Percentiles rank a stretch among this genome's conserved stretches.
Conservation (phyloP, 2,113 vertebrate genomes). For the Trematocara marginatum region DNA sequence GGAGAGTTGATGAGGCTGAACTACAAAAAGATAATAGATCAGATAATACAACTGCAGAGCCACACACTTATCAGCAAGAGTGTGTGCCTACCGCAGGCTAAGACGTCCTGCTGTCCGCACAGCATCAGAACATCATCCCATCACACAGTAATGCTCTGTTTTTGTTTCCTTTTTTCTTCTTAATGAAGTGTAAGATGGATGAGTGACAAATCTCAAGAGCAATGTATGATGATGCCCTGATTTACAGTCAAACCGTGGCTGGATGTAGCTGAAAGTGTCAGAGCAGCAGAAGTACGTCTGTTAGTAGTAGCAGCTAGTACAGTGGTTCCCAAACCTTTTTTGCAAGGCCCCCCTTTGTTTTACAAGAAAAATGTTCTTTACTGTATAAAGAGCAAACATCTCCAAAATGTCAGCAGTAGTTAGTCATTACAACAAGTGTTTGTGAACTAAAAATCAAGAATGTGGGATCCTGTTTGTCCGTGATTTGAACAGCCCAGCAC, state of each 20-base stretch:
- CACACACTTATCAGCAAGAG: background rate
- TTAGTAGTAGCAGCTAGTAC: background rate
- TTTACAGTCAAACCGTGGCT: background rate
- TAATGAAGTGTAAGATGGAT: slow-evolving; percentile 23
- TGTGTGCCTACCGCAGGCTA: slow-evolving; percentile 10
- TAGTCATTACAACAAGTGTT: no score
- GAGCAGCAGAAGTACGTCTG: background rate
- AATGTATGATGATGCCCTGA: background rate
- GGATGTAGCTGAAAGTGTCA: background rate
- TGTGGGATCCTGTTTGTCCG: no score
- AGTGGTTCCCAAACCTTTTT: no score
- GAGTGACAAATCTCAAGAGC: background rate
- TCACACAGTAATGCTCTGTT: background rate
- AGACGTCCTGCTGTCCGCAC: background rate
- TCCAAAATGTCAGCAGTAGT: no score
- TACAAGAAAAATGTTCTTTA: no score
- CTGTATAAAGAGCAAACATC: no score
- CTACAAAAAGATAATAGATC: slow-evolving; percentile 12
- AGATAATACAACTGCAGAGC: background rate
- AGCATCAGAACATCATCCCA: background rate
- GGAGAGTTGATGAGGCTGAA: slow-evolving; percentile 35
- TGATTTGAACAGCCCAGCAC: no score
- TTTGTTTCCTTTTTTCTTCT: background rate
- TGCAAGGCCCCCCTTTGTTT: no score
- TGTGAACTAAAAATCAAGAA: no score